phyloP scores from a whole-genome alignment of 1,140 invertebrate genomes.

The Zaprionus davidi region DNA sequence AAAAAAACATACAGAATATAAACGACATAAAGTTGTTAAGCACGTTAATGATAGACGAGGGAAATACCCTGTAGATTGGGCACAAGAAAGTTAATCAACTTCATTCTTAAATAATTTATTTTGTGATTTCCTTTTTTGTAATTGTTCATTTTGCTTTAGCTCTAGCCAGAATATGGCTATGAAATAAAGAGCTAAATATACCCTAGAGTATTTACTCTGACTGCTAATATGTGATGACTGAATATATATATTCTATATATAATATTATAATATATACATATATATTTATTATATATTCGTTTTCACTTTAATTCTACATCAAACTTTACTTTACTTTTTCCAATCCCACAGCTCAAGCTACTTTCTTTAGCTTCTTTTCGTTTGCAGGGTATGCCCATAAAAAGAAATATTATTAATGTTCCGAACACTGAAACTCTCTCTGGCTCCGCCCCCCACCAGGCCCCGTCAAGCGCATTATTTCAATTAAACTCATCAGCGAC shows the following conservation, averaged over 20 bases:
- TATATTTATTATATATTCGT: too few species aligned
- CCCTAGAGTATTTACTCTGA: background rate
- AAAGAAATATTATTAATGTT: constrained; percentile 76
- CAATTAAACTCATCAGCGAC: constrained; percentile 79
- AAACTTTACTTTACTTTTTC: background rate
- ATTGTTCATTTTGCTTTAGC: background rate
- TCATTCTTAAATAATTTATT: background rate
- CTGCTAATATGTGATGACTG: background rate
- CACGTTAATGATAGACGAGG: background rate
- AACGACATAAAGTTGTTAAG: constrained; percentile 13
- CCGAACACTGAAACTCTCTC: constrained; percentile 36
- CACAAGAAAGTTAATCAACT: background rate
- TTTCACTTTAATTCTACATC: too few species aligned
- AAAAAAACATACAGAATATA: constrained; percentile 21
- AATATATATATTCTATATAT: background rate
- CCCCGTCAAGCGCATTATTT: constrained; percentile 69
- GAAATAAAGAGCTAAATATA: background rate
- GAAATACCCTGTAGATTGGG: background rate
- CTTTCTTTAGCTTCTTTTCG: background rate
- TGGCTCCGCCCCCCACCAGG: constrained; percentile 46
- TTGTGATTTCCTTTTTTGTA: background rate
- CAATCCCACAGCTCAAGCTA: background rate
- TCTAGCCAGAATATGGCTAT: too few species aligned
- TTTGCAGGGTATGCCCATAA: constrained; percentile 10
- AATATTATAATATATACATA: too few species aligned